Percentiles rank a stretch among this genome's conserved stretches.
These are phyloP conservation scores for Porphyrio hochstetteri DNA, from an alignment of 2,113 vertebrate genomes.

Conservation along the genomic window DNA sequence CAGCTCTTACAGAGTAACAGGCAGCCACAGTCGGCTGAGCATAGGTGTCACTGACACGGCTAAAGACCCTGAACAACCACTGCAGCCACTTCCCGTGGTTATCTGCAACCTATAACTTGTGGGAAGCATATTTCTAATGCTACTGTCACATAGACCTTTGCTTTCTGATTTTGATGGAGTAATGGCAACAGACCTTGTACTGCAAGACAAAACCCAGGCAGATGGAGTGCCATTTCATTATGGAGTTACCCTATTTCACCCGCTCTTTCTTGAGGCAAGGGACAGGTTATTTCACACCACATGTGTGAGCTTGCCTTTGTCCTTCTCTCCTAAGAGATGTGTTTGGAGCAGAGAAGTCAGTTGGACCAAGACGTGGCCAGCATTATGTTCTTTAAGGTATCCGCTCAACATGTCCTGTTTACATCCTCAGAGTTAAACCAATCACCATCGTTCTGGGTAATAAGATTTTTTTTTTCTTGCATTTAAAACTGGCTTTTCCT, in stretches of 20 bases:
- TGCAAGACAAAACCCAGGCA: background rate
- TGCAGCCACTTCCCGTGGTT: background rate
- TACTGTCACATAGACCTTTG: background rate
- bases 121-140: background rate
- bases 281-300: background rate
- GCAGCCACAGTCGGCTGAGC: background rate
- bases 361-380: background rate
- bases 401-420: background rate
- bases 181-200: background rate
- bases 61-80: background rate
- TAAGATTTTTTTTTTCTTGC: background rate
- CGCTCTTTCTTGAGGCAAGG: background rate
- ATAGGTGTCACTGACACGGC: background rate
- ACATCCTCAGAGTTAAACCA: background rate
- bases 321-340: background rate
- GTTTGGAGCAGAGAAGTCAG: background rate
- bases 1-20: background rate
- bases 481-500: background rate
- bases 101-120: background rate
- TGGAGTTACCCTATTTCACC: background rate
- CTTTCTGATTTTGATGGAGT: background rate
- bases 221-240: background rate
- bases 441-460: background rate
- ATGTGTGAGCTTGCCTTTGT: background rate
- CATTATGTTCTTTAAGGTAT: background rate